phyloP scores from a whole-genome alignment of 2,888 invertebrate genomes.

The Cantharis flavilabris region DNA sequence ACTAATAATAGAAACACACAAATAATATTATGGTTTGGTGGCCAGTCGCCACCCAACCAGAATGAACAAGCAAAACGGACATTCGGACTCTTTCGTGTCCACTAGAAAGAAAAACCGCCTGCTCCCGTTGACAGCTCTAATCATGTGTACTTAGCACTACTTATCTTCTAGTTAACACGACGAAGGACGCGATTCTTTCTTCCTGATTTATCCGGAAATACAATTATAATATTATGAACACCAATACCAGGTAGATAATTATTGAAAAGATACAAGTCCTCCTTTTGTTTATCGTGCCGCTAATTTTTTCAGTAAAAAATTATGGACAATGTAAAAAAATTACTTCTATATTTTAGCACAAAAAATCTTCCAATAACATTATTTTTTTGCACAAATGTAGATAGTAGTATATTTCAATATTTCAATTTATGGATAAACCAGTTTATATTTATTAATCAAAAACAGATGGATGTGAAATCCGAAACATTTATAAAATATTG shows the following conservation, averaged over 20 bases:
- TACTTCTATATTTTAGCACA: no score
- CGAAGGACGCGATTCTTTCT: slow-evolving; percentile 13
- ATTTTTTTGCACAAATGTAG: no score
- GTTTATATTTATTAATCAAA: no score
- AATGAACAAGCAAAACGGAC: slow-evolving; percentile 27
- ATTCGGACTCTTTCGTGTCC: slow-evolving; percentile 22
- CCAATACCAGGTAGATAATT: slow-evolving; percentile 1
- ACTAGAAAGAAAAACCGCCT: slow-evolving; percentile 27
- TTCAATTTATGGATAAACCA: no score
- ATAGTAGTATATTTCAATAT: no score
- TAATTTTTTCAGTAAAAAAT: background rate
- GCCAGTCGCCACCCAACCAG: slow-evolving; percentile 35
- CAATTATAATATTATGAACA: slow-evolving; percentile 1
- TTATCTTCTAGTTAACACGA: slow-evolving; percentile 36
- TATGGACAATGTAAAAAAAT: background rate
- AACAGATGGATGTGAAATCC: no score
- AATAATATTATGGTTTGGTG: slow-evolving; percentile 16
- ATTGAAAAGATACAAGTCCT: background rate
- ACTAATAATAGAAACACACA: slow-evolving; percentile 32
- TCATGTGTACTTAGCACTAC: slow-evolving; percentile 35
- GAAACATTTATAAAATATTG: no score
- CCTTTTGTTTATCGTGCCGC: background rate
- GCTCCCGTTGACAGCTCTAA: slow-evolving; percentile 36
- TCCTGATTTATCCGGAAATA: slow-evolving; percentile 20
- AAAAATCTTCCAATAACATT: no score